Evolutionary conservation across 2,113 vertebrate genomes (phyloP).

Genomic region (Symphodus melops): DNA sequence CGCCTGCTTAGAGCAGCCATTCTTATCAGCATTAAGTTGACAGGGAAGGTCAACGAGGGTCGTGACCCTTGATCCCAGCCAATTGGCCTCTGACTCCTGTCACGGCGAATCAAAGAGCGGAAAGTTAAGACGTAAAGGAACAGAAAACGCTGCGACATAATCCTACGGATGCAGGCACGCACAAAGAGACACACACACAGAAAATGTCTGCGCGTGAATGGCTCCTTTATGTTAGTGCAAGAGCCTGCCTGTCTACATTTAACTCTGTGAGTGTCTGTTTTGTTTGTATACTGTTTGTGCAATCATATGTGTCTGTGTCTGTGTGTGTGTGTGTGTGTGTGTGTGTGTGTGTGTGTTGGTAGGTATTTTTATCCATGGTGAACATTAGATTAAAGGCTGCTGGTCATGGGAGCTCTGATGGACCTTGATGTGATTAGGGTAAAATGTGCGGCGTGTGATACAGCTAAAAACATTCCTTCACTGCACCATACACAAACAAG

Average conservation of each 20-base stretch:
- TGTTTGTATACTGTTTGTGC: conserved; percentile 20
- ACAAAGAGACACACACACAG: conserved; percentile 2
- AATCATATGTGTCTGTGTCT: not conserved
- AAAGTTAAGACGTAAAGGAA: conserved; percentile 60
- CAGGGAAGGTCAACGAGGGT: conserved; percentile 70
- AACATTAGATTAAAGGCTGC: conserved; percentile 79
- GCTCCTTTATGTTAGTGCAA: conserved; percentile 43
- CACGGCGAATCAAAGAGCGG: conserved; percentile 68
- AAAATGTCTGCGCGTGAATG: conserved; percentile 37
- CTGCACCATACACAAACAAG: conserved; percentile 31
- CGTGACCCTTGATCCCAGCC: conserved; percentile 64
- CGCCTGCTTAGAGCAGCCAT: conserved; percentile 40
- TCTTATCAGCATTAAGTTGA: conserved; percentile 69
- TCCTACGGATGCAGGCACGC: conserved; percentile 36
- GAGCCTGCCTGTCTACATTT: conserved; percentile 19
- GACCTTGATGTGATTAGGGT: conserved; percentile 73
- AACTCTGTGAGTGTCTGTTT: conserved; percentile 1
- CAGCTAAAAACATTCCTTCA: conserved; percentile 76
- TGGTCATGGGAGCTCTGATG: conserved; percentile 79
- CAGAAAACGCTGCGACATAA: conserved; percentile 61
- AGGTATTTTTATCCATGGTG: conserved; percentile 66
- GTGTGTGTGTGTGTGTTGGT: conserved; percentile 16
- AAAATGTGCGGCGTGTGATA: conserved; percentile 81
- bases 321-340: not conserved
- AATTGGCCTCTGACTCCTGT: conserved; percentile 78